Evolutionary conservation across 30 jellyfish, hydroid and myxozoan species (phyloP).

Genomic region (Rhopilema esculentum): DNA sequence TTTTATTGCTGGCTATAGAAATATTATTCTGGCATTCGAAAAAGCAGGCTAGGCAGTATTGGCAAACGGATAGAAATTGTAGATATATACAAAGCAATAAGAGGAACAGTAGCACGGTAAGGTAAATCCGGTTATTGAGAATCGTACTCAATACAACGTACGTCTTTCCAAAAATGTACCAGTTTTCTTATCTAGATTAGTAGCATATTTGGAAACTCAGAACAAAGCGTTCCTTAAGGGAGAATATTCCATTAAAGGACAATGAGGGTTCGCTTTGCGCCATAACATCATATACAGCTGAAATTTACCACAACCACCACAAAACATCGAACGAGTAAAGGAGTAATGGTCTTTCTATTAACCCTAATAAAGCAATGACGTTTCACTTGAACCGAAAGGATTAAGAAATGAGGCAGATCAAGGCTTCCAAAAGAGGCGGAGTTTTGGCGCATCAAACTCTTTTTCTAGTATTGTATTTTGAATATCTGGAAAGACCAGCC

Average conservation of each 20-base stretch:
- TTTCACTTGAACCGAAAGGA: neutral
- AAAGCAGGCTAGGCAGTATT: no score
- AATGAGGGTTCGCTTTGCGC: neutral
- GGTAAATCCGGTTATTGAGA: neutral
- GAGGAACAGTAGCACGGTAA: neutral
- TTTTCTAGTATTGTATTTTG: neutral
- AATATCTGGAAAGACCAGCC: neutral
- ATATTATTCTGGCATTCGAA: no score
- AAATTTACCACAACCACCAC: neutral
- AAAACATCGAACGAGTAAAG: neutral
- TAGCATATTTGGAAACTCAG: neutral
- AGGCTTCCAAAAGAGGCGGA: neutral
- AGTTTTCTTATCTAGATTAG: neutral
- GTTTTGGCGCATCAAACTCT: neutral
- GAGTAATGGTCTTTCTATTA: neutral
- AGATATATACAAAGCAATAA: no score
- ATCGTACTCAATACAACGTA: neutral
- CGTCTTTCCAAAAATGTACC: neutral
- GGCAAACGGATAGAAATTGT: no score
- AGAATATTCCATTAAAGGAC: neutral
- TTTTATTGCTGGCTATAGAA: no score
- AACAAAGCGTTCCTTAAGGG: neutral
- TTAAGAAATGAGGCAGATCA: neutral
- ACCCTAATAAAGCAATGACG: neutral
- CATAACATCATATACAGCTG: neutral